Evolutionary conservation across 2,797 vertebrate species (phyloP).

Genomic region (Enteromius thamalakanensis): DNA sequence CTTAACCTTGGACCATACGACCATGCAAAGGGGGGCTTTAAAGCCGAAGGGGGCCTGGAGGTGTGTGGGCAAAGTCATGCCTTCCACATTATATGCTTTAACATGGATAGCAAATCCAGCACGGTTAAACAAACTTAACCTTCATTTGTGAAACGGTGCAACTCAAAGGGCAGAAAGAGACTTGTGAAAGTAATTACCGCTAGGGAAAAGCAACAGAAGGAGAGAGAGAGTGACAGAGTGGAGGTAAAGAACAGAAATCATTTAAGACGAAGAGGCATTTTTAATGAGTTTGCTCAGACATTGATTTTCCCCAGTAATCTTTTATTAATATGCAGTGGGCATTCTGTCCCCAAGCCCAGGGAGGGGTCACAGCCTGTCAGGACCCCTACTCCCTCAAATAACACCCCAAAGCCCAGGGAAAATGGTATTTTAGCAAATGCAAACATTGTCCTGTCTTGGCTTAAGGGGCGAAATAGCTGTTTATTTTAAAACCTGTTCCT

Average conservation of each 20-base stretch:
- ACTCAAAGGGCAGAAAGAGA: slow-evolving; percentile 92
- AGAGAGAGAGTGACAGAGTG: slow-evolving; percentile 52
- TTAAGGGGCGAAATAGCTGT: slow-evolving; percentile 88
- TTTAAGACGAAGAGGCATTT: slow-evolving; percentile 89
- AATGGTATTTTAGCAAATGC: slow-evolving; percentile 99
- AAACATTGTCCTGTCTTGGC: slow-evolving; percentile 94
- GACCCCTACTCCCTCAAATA: slow-evolving; percentile 87
- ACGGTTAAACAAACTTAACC: slow-evolving; percentile 99
- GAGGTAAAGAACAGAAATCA: slow-evolving; percentile 79
- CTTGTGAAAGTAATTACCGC: slow-evolving; percentile 93
- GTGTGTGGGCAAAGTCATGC: slow-evolving; percentile 78
- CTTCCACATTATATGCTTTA: slow-evolving; percentile 95
- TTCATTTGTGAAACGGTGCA: slow-evolving; percentile 96
- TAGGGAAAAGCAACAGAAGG: slow-evolving; percentile 68
- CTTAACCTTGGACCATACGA: slow-evolving; percentile 85
- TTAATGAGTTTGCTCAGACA: slow-evolving; percentile 96
- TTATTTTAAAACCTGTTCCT: slow-evolving; percentile 86
- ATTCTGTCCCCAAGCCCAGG: slow-evolving; percentile 83
- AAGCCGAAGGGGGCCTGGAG: slow-evolving; percentile 65
- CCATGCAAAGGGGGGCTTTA: background rate
- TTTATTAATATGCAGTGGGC: slow-evolving; percentile 98
- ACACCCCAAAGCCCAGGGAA: slow-evolving; percentile 90
- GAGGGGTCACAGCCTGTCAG: slow-evolving; percentile 85
- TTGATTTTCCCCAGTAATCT: slow-evolving; percentile 98
- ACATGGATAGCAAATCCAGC: slow-evolving; percentile 97